These are phyloP conservation scores for Anoplolepis gracilipes DNA, from an alignment of 1,140 invertebrate species.

Conservation along the genomic window DNA sequence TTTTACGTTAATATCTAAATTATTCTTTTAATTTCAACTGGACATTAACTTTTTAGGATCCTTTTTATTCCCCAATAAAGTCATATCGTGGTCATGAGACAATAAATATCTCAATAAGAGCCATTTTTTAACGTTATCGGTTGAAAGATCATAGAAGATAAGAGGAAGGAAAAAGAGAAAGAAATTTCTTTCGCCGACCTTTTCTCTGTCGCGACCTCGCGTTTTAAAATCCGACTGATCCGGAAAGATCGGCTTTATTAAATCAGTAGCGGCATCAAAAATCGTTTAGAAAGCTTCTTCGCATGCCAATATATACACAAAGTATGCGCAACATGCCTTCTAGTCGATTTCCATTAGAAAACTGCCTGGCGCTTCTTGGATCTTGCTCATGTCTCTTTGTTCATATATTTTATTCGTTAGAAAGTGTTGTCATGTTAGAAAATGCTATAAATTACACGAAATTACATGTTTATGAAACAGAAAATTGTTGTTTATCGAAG, in stretches of 20 bases:
- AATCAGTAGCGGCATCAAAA: conserved; percentile 58
- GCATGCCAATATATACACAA: conserved; percentile 58
- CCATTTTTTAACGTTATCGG: not conserved
- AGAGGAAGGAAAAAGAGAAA: not conserved
- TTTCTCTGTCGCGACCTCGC: conserved; percentile 62
- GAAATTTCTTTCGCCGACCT: conserved; percentile 46
- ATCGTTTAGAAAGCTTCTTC: conserved; percentile 78
- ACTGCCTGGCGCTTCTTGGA: conserved; percentile 32
- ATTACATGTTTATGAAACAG: not conserved
- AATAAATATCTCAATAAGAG: conserved; percentile 24
- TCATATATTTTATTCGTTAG: conserved; percentile 19
- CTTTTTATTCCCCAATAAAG: not conserved
- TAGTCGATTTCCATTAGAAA: conserved; percentile 80
- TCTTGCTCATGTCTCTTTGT: conserved; percentile 15
- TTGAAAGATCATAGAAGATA: not conserved
- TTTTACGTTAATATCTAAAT: no score
- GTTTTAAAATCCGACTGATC: conserved; percentile 53
- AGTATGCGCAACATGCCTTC: conserved; percentile 59
- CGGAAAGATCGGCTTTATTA: conserved; percentile 57
- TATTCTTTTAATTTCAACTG: no score
- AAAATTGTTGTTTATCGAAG: not conserved
- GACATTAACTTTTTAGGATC: no score
- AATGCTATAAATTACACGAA: conserved; percentile 9
- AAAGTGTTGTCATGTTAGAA: conserved; percentile 24
- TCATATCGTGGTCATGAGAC: not conserved